Base-by-base conservation (phyloP, 2,113 vertebrate species). In the Sapajus apella region DNA sequence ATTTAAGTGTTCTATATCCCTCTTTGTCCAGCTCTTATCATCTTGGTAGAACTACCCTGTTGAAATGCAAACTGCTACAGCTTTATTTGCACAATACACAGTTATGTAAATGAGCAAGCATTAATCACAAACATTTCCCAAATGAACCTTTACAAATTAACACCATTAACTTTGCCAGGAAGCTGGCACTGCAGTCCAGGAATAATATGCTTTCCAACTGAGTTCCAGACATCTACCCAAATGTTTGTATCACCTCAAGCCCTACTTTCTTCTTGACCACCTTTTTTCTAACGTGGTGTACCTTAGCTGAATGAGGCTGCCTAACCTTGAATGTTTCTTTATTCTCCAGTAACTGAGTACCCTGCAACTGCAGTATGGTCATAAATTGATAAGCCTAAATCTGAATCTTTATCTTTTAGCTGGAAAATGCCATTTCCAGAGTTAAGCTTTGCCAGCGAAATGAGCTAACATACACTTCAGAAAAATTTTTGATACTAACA, bases 111-210 rank as follows among this genome's bases (percentile, higher is more conserved):
- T 97, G 87, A 96, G 83, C 18, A 91, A 82, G 64, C 73, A 96
- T 97, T 96, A 94, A 97, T 98, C 93, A 97, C 82, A 91, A 95
- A 96, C 90, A 95, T 92, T 97, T 97, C 97, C 97, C 93, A 96
- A 96, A 95, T 96, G 96, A 93, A 96, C 77, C 87, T 96, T 97
- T 95, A 92, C 96, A 97, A 96, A 96, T 97, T 97, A 97, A 96
- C 81, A 86, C 90, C 56, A 82, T 96, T 97, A 97, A 96, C 92
- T 95, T 97, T 96, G 96, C 95, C 91, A 94, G 81, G 55, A 68
- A 87, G 73, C 96, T 94, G 55, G 14, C 77, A 43, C 20, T 84
- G 86, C 68, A 77, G 35, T 95, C 84, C 86, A 97, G 85, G 47
- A 96, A 95, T 84, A 95, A 92, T 56, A 43, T 10, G 6, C 82